Evolutionary conservation across 1,140 invertebrate genomes (phyloP).

Genomic region (Heliconius hewitsoni): DNA sequence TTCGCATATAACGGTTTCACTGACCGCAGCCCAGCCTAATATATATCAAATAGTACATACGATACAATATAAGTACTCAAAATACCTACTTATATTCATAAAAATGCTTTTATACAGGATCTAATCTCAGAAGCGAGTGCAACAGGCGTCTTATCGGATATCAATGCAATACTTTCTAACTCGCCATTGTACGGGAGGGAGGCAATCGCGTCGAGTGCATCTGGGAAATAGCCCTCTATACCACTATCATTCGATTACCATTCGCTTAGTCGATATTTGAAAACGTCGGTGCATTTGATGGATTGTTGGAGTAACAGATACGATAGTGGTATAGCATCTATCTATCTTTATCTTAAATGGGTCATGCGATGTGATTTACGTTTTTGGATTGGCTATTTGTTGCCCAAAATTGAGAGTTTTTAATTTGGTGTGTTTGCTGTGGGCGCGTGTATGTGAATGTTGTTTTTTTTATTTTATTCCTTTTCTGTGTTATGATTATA

Average conservation of each 20-base stretch:
- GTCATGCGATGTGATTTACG: not conserved
- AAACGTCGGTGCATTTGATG: constrained; percentile 11
- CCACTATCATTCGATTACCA: constrained; percentile 24
- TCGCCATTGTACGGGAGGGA: constrained; percentile 33
- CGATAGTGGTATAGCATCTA: not conserved
- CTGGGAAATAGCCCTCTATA: constrained; percentile 24
- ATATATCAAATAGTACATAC: not conserved
- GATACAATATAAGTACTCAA: not conserved
- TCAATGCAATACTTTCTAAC: constrained; percentile 36
- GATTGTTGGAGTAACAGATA: not conserved
- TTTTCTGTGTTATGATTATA: too few species aligned
- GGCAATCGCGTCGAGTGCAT: constrained; percentile 33
- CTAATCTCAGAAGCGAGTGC: constrained; percentile 34
- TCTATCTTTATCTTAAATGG: constrained; percentile 9
- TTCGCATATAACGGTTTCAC: too few species aligned
- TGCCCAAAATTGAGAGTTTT: not conserved
- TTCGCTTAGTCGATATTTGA: constrained; percentile 19
- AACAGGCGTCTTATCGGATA: constrained; percentile 36
- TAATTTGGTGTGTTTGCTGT: too few species aligned
- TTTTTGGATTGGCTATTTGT: not conserved
- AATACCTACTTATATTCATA: constrained; percentile 15
- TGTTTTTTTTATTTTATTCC: not conserved
- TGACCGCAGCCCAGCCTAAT: too few species aligned
- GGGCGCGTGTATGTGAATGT: not conserved
- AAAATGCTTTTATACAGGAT: constrained; percentile 26